A percentile compares a stretch with the other conserved stretches of the same genome.
phyloP scores from a whole-genome alignment of 2,797 vertebrate species.

The Chaunax sp. region DNA sequence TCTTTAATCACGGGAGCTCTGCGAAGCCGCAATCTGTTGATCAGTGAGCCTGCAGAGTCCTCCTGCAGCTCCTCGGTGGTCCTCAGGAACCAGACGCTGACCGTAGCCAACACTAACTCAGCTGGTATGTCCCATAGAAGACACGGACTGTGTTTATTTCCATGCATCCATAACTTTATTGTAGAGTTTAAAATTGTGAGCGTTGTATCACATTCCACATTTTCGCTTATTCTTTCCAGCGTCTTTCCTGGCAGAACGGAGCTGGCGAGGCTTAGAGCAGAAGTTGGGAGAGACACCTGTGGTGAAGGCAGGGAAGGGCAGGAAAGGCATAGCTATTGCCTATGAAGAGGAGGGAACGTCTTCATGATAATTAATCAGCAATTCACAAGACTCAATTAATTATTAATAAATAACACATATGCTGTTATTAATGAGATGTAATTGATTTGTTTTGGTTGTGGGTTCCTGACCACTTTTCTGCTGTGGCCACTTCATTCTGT shows the following conservation, averaged over 20 bases:
- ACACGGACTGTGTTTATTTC: background rate
- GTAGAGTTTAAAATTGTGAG: background rate
- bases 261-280: constrained; percentile 91
- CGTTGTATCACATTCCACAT: background rate
- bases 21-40: constrained; percentile 64
- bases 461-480: background rate
- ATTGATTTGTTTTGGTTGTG: background rate
- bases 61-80: constrained; percentile 66
- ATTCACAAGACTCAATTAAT: too few relatives aligned
- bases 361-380: background rate
- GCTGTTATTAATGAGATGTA: background rate
- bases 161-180: background rate
- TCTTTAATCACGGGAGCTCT: constrained; percentile 93
- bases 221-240: constrained; percentile 77
- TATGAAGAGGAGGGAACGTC: constrained; percentile 89
- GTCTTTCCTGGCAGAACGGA: constrained; percentile 90
- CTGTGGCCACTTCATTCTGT: background rate
- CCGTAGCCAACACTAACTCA: constrained; percentile 80
- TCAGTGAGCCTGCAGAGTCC: constrained; percentile 20
- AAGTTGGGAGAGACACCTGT: constrained; percentile 89
- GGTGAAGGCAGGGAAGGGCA: constrained; percentile 88
- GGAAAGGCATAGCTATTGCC: constrained; percentile 93
- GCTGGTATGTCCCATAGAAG: constrained; percentile 73
- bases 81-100: constrained; percentile 79
- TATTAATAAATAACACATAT: background rate